These are phyloP conservation scores for Pheosia gnoma DNA, from an alignment of 2,888 invertebrate genomes.

Conservation along the genomic window DNA sequence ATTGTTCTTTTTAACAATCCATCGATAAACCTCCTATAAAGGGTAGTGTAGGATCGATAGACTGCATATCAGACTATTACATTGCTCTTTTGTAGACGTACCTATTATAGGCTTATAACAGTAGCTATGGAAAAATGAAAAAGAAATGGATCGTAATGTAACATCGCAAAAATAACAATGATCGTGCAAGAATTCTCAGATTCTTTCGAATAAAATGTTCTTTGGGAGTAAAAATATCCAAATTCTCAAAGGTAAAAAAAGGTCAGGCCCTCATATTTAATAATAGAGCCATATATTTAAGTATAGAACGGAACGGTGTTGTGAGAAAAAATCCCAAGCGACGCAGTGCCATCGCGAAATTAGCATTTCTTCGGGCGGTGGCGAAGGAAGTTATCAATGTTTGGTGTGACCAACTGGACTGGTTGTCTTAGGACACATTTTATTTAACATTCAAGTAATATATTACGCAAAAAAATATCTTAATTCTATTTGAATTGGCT, in stretches of 20 bases:
- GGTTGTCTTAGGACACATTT: not conserved
- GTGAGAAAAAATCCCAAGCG: conserved; percentile 18
- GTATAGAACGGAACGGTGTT: conserved; percentile 13
- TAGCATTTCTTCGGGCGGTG: conserved; percentile 36
- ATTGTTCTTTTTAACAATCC: too few relatives aligned
- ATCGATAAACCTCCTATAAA: too few relatives aligned
- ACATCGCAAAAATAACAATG: conserved; percentile 3
- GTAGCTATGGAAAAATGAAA: too few relatives aligned
- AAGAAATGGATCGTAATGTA: not conserved
- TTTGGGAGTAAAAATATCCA: not conserved
- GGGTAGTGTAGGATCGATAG: too few relatives aligned
- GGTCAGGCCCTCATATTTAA: conserved; percentile 14
- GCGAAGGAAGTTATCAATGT: conserved; percentile 37
- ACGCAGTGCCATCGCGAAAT: conserved; percentile 34
- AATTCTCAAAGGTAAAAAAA: conserved; percentile 6
- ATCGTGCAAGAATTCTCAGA: not conserved
- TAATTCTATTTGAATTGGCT: not conserved
- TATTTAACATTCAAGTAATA: not conserved
- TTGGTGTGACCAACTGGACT: not conserved
- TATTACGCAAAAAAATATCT: not conserved
- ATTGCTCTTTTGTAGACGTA: too few relatives aligned
- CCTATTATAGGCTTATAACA: too few relatives aligned
- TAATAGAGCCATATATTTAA: conserved; percentile 13
- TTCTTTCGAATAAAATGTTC: not conserved
- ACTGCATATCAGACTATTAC: too few relatives aligned